Base-by-base conservation (phyloP, 2,113 vertebrate genomes). In the Pygoscelis adeliae region DNA sequence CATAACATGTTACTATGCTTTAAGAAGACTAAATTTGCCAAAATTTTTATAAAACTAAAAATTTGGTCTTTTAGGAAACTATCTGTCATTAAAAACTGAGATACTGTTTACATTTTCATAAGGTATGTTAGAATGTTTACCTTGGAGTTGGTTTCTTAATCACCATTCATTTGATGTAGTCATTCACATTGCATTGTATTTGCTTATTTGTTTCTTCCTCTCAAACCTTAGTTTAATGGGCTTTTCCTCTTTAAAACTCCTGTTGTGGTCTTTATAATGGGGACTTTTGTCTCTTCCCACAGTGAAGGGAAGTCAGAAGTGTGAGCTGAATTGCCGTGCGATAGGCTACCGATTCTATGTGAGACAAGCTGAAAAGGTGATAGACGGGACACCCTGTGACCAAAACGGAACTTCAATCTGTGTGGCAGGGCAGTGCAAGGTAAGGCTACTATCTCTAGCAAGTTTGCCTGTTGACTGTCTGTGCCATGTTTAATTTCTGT, bases 311-410 rank as follows among this genome's bases (percentile, higher is more conserved):
- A 98, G 98, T 47, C 99, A 99, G 90, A 98, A 98, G 44, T 99
- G 99, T 59, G 99, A 99, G 82, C 98, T 99, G 80, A 99, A 99
- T 94, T 99, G 99, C 94, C 98, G 99, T 8, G 99, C 99, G 0
- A 97, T 98, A 15, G 99, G 99, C 34, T 99, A 99, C 97, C 98
- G 99, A 11, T 99, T 99, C 98, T 99, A 99, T 0, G 99, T 99
- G 29, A 98, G 98, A 16, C 99, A 99, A 92, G 97, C 99, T 1
- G 99, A 99, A 69, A 98, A 96, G 38, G 99, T 99, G 87, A 99
- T 98, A 1, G 99, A 99, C 2, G 99, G 99, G 30, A 99, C 99
- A 0, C 99, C 99, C 0, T 99, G 99, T 42, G 99, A 99, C 67
- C 98, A 94, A 74, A 99, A 99, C 0, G 98, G 98, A 1, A 98